Evolutionary conservation across 30 jellyfish, hydroid and myxozoan genomes (phyloP), one percentile per base, ranked within the genome.

Genomic region (Hydractinia echinata): DNA sequence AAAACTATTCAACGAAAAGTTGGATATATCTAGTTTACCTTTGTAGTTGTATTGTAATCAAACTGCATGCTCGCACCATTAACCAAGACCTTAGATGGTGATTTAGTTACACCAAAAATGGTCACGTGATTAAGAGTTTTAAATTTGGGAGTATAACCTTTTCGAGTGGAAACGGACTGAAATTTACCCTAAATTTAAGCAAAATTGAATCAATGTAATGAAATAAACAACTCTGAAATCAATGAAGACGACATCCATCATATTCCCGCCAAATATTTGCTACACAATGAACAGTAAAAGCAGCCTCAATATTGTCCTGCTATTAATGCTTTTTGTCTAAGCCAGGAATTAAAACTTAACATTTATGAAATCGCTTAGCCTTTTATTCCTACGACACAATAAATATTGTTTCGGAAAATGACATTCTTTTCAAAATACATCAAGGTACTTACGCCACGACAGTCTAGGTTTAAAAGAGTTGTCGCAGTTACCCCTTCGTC

Each of bases 91-190:
- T 55, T 77, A 5, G 79, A 5, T 10, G 97, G 97, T 11, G 79
- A 53, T 53, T 53, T 81, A 9, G 52, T 50, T 62, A 89, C 76
- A 7, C 97, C 97, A 74, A 50, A 84, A 16, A 89, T 84, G 16
- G 73, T 81, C 66, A 84, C 39, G 62, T 73, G 78, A 55, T 77
- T 85, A 70, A 86, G 80, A 11, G 88, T 64, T 4, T 67, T 55
- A 55, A 53, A 84, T 30, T 77, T 82, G 4, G 97, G 97, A n/a
- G 81, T 73, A 62, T 84, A 89, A 53, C 82, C 87, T 15, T 84
- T 78, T 54, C 72, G 81, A 44, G 82, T 84, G 4, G 85, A 82
- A 53, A 30, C 14, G 51, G 79, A 60, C 10, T 16, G 53, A 54
- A 77, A 77, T 77, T 52, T 66, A 54, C 85, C 82, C 85, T 77